Evolutionary conservation across 23 tunicate genomes (phyloP).

Genomic region (Diplosoma virens): DNA sequence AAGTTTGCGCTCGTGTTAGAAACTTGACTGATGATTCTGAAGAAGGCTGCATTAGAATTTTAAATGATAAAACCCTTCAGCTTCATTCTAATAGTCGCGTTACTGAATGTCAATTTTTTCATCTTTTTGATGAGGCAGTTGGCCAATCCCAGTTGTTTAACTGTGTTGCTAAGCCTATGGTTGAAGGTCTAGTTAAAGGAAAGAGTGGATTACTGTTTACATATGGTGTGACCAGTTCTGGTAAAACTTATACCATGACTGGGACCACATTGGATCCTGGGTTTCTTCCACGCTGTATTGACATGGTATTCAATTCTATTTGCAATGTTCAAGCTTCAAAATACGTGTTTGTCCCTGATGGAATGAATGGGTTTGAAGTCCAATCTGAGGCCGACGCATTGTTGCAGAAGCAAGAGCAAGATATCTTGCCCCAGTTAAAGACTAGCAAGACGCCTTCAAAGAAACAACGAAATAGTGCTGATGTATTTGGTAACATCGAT

Average conservation of each 20-base stretch:
- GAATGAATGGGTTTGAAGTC: constrained; percentile 75
- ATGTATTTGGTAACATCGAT: constrained; percentile 64
- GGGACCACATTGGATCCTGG: constrained; percentile 94
- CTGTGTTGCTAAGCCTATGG: constrained; percentile 77
- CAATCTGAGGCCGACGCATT: constrained; percentile 81
- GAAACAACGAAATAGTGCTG: constrained; percentile 4
- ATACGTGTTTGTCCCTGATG: constrained; percentile 89
- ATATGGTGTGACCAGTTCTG: constrained; percentile 99
- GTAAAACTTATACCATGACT: constrained; percentile 99
- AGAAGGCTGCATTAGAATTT: constrained; percentile 60
- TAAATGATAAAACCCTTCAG: constrained; percentile 46
- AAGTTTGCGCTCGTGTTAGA: constrained; percentile 75
- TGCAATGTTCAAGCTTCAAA: constrained; percentile 66
- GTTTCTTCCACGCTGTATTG: constrained; percentile 85
- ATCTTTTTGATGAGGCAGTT: constrained; percentile 43
- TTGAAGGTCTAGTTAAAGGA: constrained; percentile 75
- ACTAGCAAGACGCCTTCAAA: constrained; percentile 58
- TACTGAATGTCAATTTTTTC: constrained; percentile 78
- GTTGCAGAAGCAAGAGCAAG: constrained; percentile 84
- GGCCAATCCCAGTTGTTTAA: constrained; percentile 63
- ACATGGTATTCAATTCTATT: constrained; percentile 92
- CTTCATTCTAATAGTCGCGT: constrained; percentile 40
- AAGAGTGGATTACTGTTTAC: constrained; percentile 94
- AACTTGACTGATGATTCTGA: constrained; percentile 45
- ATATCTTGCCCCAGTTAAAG: constrained; percentile 51